phyloP scores from a whole-genome alignment of 2,797 vertebrate species.

The Huso huso region DNA sequence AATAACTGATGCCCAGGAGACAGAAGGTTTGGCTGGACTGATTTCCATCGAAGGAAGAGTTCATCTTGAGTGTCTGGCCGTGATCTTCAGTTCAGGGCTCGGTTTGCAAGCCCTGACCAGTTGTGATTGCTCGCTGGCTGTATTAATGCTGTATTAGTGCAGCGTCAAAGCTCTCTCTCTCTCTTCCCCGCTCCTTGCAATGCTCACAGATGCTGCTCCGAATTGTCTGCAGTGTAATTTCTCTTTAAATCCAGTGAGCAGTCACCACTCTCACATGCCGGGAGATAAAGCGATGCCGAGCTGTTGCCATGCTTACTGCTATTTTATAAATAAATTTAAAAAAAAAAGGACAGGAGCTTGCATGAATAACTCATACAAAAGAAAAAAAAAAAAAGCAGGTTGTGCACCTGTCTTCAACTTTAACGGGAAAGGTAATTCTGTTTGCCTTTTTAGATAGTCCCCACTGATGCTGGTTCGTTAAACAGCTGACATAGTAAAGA shows the following conservation, averaged over 20 bases:
- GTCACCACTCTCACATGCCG: slow-evolving; percentile 22
- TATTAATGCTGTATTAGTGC: slow-evolving; percentile 36
- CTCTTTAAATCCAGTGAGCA: slow-evolving; percentile 38
- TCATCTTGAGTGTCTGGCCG: too few species aligned
- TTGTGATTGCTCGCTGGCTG: slow-evolving; percentile 52
- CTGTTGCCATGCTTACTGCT: slow-evolving; percentile 44
- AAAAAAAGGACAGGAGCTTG: slow-evolving; percentile 11
- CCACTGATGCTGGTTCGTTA: neutral
- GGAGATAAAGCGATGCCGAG: slow-evolving; percentile 34
- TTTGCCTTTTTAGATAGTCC: slow-evolving; percentile 29
- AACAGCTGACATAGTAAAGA: neutral
- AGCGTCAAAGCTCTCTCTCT: slow-evolving; percentile 35
- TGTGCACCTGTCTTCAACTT: slow-evolving; percentile 22
- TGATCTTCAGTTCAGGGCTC: slow-evolving; percentile 43
- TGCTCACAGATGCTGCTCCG: slow-evolving; percentile 33
- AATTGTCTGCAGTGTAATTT: slow-evolving; percentile 45
- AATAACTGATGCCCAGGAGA: slow-evolving; percentile 80
- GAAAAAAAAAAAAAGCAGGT: too few species aligned
- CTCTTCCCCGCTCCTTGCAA: slow-evolving; percentile 9
- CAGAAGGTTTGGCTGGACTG: slow-evolving; percentile 75
- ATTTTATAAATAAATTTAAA: slow-evolving; percentile 5
- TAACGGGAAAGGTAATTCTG: slow-evolving; percentile 31
- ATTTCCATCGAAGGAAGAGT: slow-evolving; percentile 9
- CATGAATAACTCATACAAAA: too few species aligned
- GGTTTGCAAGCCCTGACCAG: slow-evolving; percentile 36